phyloP scores from a whole-genome alignment of 2,113 vertebrate species.

The Anhinga anhinga region DNA sequence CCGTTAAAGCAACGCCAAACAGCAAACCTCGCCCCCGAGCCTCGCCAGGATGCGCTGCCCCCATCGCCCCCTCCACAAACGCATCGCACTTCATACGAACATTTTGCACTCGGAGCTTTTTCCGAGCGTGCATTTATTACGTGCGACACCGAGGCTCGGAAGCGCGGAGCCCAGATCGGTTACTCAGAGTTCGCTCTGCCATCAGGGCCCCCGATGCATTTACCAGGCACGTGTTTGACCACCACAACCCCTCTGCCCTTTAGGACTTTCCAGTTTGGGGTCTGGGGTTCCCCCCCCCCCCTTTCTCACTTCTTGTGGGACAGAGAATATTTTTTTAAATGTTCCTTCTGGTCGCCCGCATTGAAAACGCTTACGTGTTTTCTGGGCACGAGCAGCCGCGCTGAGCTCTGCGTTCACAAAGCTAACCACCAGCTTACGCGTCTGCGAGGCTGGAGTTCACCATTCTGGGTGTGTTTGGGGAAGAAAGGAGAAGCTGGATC shows the following conservation, averaged over 20 bases:
- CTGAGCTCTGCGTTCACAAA: accelerated
- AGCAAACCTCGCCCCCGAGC: not conserved
- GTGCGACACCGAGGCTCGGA: not conserved
- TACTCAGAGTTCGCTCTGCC: not conserved
- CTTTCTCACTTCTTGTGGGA: not conserved
- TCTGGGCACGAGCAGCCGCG: accelerated
- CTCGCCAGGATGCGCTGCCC: accelerated
- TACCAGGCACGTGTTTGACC: accelerated
- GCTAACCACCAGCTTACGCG: not conserved
- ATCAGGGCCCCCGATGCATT: not conserved
- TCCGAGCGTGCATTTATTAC: accelerated
- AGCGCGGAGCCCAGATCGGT: not conserved
- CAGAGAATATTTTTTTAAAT: not conserved
- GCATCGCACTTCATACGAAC: not conserved
- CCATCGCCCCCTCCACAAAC: not conserved
- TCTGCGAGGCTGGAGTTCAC: not conserved
- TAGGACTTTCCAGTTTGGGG: not conserved
- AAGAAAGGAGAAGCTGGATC: not conserved
- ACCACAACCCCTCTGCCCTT: not conserved
- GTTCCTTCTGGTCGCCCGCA: not conserved
- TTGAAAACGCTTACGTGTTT: not conserved
- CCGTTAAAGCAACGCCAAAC: not conserved
- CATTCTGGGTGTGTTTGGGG: accelerated
- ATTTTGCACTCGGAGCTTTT: not conserved
- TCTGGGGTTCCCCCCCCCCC: not conserved